Evolutionary conservation across 2,113 vertebrate genomes (phyloP), one percentile per base, ranked within the genome.

Genomic region (Microtus ochrogaster): DNA sequence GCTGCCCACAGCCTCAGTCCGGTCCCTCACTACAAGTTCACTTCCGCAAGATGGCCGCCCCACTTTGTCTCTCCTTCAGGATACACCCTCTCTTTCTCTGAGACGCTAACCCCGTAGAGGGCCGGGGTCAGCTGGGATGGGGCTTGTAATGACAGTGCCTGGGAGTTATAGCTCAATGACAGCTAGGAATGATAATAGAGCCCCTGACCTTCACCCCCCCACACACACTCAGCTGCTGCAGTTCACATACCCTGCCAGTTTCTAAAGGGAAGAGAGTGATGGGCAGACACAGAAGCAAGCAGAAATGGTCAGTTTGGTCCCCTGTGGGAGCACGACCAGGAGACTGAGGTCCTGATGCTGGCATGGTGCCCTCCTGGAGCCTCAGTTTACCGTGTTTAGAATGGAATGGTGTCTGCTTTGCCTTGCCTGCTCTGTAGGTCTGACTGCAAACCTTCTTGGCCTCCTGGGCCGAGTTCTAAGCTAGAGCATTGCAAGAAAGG

Each of bases 51-150:
- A 10, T 19, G 30, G 3, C 61, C 28, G 0, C 6, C 13, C 30
- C 7, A 11, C 47, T 47, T 14, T 70, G 10, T 10, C 28, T 36
- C 30, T 4, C 30, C 66, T 76, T 28, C 76, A 30, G 21, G 19
- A 7, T 9, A 21, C 26, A 79, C 33, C 39, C 49, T 0, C 0
- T 0, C 11, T 52, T 77, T 16, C 19, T 21, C 77, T 28, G 8
- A 2, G 19, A 8, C 0, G 5, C 63, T 30, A 4, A 3, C 24
- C 47, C 39, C 5, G 0, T 1, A 11, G 70, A 36, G 30, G 22
- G 44, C 47, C 36, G 47, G 52, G 22, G 2, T 77, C 58, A 44
- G 14, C 36, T 30, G 61, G 82, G 9, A 47, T 16, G 11, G 28
- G 41, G 17, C 39, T 77, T 3, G 8, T 78, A 30, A 30, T 7